A percentile compares a stretch with the other conserved stretches of the same genome.
Conservation (phyloP, 2,797 vertebrate genomes). For the Centroberyx gerrardi region DNA sequence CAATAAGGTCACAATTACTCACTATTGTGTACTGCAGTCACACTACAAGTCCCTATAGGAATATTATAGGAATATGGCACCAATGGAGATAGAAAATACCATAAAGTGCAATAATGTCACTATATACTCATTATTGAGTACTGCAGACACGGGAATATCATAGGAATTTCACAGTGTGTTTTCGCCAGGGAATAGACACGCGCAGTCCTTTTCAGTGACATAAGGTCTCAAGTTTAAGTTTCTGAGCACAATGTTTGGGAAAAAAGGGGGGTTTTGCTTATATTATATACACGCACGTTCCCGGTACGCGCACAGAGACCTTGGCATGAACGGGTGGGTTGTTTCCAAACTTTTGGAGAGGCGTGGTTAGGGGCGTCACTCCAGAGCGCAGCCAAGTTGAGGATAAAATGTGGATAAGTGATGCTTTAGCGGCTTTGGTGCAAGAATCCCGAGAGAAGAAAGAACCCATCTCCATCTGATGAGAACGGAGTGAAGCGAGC, state of each 20-base stretch:
- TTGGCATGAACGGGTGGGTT: constrained; percentile 42
- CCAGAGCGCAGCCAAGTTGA: constrained; percentile 68
- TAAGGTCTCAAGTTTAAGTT: neutral
- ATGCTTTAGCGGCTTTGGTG: constrained; percentile 76
- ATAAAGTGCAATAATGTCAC: neutral
- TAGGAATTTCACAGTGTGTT: neutral
- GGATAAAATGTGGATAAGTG: constrained; percentile 85
- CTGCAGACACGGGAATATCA: neutral
- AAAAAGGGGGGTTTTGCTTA: neutral
- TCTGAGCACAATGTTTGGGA: neutral
- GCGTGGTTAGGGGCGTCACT: constrained; percentile 79
- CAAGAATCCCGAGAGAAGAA: constrained; percentile 63
- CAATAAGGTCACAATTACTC: no score
- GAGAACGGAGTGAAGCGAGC: constrained; percentile 23
- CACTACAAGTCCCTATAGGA: no score
- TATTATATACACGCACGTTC: constrained; percentile 2
- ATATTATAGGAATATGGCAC: neutral
- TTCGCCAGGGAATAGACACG: neutral
- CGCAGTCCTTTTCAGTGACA: neutral
- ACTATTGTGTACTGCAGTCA: no score
- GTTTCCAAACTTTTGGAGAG: constrained; percentile 61
- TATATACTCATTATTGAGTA: no score
- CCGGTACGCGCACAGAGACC: constrained; percentile 16
- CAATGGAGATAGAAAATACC: neutral
- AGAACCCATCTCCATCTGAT: constrained; percentile 29